phyloP scores from a whole-genome alignment of 2,113 vertebrate genomes.

The Syrmaticus mikado region DNA sequence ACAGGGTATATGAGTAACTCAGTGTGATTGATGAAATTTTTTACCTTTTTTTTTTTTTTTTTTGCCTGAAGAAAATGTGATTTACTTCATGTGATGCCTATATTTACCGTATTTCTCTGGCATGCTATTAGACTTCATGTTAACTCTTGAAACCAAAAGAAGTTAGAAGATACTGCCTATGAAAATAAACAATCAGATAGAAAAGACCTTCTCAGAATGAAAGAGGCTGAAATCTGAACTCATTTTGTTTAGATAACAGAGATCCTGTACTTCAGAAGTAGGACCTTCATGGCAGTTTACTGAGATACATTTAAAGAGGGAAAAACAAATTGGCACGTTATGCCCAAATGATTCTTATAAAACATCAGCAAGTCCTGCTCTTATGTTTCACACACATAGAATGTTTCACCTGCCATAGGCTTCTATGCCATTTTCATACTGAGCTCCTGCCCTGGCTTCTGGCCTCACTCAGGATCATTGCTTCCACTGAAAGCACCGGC shows the following conservation, averaged over 20 bases:
- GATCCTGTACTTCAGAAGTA: neutral
- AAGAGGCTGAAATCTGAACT: neutral
- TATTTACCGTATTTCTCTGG: neutral
- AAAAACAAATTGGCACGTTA: neutral
- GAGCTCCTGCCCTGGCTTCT: neutral
- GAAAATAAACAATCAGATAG: neutral
- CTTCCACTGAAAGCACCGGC: neutral
- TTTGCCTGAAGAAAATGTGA: neutral
- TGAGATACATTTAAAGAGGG: neutral
- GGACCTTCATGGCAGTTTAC: neutral
- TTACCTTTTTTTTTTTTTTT: neutral
- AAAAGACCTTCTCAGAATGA: neutral
- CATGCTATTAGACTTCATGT: neutral
- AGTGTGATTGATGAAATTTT: neutral
- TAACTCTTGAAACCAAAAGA: neutral
- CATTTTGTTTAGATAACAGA: neutral
- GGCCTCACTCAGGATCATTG: neutral
- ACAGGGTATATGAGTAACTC: neutral
- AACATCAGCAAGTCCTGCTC: neutral
- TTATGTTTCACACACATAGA: neutral
- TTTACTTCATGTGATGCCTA: neutral
- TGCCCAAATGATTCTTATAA: neutral
- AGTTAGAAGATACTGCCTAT: neutral
- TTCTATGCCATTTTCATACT: neutral
- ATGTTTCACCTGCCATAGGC: neutral